A percentile compares a stretch with the other conserved stretches of the same genome.
These are phyloP conservation scores for Drosophila melanica DNA, from an alignment of 1,140 invertebrate genomes.

Conservation along the genomic window DNA sequence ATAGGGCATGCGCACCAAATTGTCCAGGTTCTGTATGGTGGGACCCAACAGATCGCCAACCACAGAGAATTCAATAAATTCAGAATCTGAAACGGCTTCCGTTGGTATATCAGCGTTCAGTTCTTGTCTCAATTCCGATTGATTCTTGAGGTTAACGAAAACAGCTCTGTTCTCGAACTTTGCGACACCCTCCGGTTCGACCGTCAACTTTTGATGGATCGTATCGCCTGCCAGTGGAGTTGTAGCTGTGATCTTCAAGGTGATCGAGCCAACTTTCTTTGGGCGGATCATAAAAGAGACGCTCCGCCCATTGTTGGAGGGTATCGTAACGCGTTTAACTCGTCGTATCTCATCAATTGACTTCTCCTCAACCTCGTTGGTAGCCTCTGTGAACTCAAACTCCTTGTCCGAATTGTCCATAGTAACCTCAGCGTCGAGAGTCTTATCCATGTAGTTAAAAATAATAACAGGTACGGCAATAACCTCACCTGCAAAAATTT, in stretches of 20 bases:
- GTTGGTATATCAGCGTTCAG: slow-evolving; percentile 88
- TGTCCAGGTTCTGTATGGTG: slow-evolving; percentile 90
- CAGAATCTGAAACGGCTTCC: slow-evolving; percentile 89
- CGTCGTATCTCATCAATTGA: slow-evolving; percentile 87
- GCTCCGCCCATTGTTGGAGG: slow-evolving; percentile 88
- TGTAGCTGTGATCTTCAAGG: slow-evolving; percentile 90
- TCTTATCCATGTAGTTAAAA: slow-evolving; percentile 85
- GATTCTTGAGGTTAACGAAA: slow-evolving; percentile 89
- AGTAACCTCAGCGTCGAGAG: slow-evolving; percentile 91
- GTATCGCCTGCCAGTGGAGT: slow-evolving; percentile 90
- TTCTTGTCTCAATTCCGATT: slow-evolving; percentile 84
- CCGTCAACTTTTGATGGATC: slow-evolving; percentile 88
- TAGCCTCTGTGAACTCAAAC: slow-evolving; percentile 90
- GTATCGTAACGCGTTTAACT: slow-evolving; percentile 87
- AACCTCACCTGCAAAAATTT: slow-evolving; percentile 63
- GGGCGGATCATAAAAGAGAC: slow-evolving; percentile 93
- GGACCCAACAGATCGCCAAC: slow-evolving; percentile 92
- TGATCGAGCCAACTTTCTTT: slow-evolving; percentile 89
- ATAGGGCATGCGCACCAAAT: slow-evolving; percentile 92
- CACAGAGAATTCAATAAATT: slow-evolving; percentile 89
- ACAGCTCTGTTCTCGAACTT: slow-evolving; percentile 91
- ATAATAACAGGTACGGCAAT: slow-evolving; percentile 78
- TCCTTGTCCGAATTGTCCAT: slow-evolving; percentile 92
- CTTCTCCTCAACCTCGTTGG: slow-evolving; percentile 85
- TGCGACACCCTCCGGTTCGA: slow-evolving; percentile 92